Evolutionary conservation across 1,140 invertebrate genomes (phyloP).

Genomic region (Choristoneura fumiferana): DNA sequence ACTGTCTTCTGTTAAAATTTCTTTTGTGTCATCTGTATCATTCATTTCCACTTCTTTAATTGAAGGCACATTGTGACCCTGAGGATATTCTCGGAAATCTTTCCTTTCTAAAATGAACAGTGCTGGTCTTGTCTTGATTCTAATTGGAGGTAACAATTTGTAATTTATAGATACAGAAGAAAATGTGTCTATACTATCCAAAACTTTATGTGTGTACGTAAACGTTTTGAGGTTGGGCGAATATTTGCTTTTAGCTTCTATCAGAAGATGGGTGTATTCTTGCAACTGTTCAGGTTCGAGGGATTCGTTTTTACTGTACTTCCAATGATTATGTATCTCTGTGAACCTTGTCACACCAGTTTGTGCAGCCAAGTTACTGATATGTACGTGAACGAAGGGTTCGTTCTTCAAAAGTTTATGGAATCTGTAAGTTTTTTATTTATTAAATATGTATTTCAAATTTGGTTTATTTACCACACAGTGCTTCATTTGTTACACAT

Average conservation of each 20-base stretch:
- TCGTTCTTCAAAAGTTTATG: constrained; percentile 86
- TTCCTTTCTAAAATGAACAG: constrained; percentile 87
- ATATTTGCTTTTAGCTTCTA: constrained; percentile 90
- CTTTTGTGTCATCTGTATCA: constrained; percentile 13
- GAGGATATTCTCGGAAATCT: constrained; percentile 48
- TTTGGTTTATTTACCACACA: too few species aligned
- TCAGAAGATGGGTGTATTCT: constrained; percentile 87
- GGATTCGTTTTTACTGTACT: constrained; percentile 93
- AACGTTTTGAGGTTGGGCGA: constrained; percentile 85
- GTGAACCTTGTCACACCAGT: constrained; percentile 96
- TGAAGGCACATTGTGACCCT: constrained; percentile 17
- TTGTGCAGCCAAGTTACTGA: constrained; percentile 95
- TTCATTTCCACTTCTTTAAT: constrained; percentile 23
- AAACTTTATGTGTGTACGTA: constrained; percentile 84
- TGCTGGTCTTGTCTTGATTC: constrained; percentile 88
- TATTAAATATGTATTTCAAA: too few species aligned
- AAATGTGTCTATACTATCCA: constrained; percentile 89
- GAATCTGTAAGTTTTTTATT: too few species aligned
- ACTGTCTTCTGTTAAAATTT: constrained; percentile 27
- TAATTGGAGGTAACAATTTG: constrained; percentile 86
- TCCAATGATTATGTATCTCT: constrained; percentile 91
- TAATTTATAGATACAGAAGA: constrained; percentile 89
- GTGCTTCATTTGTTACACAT: constrained; percentile 19
- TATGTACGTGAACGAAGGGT: constrained; percentile 88
- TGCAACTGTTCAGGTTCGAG: constrained; percentile 83